phyloP scores from a whole-genome alignment of 2,797 vertebrate species.

The Kryptopterus vitreolus region DNA sequence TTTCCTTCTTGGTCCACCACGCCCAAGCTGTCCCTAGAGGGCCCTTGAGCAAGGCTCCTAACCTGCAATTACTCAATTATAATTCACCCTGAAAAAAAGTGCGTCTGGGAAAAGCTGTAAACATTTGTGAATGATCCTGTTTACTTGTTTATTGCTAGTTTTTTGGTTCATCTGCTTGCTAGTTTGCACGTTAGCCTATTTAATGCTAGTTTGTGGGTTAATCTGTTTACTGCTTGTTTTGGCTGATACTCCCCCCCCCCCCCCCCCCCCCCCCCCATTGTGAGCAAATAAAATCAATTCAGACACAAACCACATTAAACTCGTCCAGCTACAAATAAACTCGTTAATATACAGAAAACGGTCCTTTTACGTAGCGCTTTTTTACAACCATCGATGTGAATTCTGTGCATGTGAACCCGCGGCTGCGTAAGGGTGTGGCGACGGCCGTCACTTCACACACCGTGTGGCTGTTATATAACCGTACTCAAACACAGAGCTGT shows the following conservation, averaged over 20 bases:
- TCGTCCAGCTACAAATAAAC: background rate
- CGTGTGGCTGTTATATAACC: constrained; percentile 19
- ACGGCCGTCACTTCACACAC: background rate
- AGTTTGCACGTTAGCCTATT: too few relatives aligned
- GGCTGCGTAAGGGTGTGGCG: constrained; percentile 3
- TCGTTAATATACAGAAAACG: background rate
- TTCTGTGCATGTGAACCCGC: background rate
- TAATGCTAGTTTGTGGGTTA: too few relatives aligned
- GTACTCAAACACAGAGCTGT: background rate
- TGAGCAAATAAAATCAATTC: too few relatives aligned
- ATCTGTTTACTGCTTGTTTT: background rate
- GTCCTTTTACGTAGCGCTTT: background rate
- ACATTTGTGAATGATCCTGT: too few relatives aligned
- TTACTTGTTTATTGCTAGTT: too few relatives aligned
- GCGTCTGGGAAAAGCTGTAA: too few relatives aligned
- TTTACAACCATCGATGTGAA: background rate
- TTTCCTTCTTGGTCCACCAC: too few relatives aligned
- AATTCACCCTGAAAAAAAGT: too few relatives aligned
- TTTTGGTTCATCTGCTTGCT: background rate
- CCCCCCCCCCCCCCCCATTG: too few relatives aligned
- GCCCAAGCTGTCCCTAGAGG: too few relatives aligned
- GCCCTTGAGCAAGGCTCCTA: too few relatives aligned
- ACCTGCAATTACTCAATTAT: too few relatives aligned
- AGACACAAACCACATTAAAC: background rate
- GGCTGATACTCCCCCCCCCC: background rate